Conservation (phyloP, 2,797 vertebrate genomes). For the Silurus aristotelis region DNA sequence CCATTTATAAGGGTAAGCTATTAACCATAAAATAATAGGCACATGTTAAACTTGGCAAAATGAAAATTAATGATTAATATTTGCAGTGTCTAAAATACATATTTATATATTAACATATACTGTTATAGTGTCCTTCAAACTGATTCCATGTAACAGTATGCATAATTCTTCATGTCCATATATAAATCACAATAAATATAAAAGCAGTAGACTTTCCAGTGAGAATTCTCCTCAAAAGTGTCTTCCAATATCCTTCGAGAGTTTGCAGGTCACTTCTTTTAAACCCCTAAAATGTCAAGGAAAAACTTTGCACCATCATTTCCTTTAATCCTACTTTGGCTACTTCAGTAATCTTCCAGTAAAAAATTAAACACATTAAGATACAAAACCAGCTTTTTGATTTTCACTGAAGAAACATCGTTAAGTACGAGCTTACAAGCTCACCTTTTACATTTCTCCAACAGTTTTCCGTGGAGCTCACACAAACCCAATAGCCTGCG, state of each 20-base stretch:
- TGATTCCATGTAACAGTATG: background rate
- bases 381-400: background rate
- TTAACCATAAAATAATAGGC: slow-evolving; percentile 30
- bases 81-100: background rate
- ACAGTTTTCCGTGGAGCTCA: background rate
- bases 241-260: background rate
- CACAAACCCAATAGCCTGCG: slow-evolving; percentile 1
- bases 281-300: background rate
- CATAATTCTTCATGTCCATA: background rate
- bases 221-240: background rate
- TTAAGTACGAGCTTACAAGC: background rate
- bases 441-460: background rate
- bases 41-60: background rate
- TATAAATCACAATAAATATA: slow-evolving; percentile 19
- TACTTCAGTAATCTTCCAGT: background rate
- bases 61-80: slow-evolving; percentile 11
- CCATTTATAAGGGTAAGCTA: background rate
- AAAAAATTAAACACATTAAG: background rate
- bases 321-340: background rate
- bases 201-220: background rate
- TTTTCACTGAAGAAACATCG: background rate
- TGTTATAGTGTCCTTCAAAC: slow-evolving; percentile 10
- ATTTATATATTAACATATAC: background rate
- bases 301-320: slow-evolving; percentile 1
- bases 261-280: background rate